phyloP scores from a whole-genome alignment of 1,140 invertebrate genomes.

The Kradibia gibbosae region DNA sequence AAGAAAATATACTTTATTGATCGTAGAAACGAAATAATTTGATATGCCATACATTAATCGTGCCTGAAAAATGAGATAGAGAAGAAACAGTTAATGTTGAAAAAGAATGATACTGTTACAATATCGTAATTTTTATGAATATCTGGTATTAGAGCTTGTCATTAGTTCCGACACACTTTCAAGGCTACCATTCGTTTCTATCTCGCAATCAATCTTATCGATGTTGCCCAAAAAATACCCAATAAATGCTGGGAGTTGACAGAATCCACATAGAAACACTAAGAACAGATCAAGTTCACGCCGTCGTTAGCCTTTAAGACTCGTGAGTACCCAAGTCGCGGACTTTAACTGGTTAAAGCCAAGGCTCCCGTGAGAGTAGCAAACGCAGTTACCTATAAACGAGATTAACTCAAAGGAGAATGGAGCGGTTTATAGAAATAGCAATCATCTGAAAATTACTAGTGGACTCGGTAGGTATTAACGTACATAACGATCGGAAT shows the following conservation, averaged over 20 bases:
- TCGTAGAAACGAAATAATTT: too few relatives aligned
- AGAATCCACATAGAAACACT: background rate
- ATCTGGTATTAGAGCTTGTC: background rate
- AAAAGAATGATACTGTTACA: too few relatives aligned
- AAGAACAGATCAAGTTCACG: slow-evolving; percentile 31
- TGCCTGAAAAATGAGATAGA: too few relatives aligned
- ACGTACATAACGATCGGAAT: background rate
- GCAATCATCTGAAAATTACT: slow-evolving; percentile 46
- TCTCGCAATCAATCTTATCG: background rate
- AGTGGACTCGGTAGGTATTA: slow-evolving; percentile 35
- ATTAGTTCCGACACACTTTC: background rate
- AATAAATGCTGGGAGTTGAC: background rate
- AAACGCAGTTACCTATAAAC: slow-evolving; percentile 44
- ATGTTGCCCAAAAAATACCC: background rate
- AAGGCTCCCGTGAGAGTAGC: slow-evolving; percentile 21
- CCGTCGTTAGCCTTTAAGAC: slow-evolving; percentile 14
- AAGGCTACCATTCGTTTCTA: background rate
- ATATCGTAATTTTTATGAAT: background rate
- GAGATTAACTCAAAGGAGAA: slow-evolving; percentile 27
- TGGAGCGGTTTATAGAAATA: slow-evolving; percentile 40
- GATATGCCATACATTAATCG: too few relatives aligned
- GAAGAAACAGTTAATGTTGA: too few relatives aligned
- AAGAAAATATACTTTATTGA: too few relatives aligned
- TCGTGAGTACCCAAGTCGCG: slow-evolving; percentile 34
- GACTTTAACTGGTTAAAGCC: slow-evolving; percentile 37